Percentiles rank a stretch among this genome's conserved stretches.
phyloP scores from a whole-genome alignment of 2,888 invertebrate species.

The Polymixis lichenea region DNA sequence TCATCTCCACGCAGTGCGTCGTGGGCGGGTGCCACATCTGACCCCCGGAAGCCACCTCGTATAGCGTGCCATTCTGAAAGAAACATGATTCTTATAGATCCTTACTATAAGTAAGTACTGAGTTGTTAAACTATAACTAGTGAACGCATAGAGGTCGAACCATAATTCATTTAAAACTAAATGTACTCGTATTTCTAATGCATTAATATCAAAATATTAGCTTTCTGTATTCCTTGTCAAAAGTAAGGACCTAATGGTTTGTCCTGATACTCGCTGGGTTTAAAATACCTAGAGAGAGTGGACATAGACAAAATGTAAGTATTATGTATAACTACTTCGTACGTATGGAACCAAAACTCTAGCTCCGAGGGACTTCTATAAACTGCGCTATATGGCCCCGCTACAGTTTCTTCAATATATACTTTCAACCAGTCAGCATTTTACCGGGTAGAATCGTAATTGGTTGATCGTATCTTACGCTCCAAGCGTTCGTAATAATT shows the following conservation, averaged over 20 bases:
- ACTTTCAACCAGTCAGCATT: background rate
- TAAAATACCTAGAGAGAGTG: constrained; percentile 1
- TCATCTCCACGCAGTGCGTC: constrained; percentile 82
- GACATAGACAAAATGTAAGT: background rate
- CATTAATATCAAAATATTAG: too few species aligned
- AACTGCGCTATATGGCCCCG: background rate
- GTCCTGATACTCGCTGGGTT: background rate
- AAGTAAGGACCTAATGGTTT: background rate
- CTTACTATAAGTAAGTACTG: background rate
- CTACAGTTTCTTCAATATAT: background rate
- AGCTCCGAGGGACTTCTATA: background rate
- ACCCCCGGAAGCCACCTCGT: constrained; percentile 73
- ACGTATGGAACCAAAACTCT: background rate
- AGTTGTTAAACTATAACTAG: background rate
- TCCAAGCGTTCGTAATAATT: background rate
- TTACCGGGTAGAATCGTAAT: background rate
- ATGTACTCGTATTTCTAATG: too few species aligned
- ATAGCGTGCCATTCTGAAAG: constrained; percentile 83
- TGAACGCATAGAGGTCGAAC: too few species aligned
- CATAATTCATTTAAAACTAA: too few species aligned
- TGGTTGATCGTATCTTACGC: background rate
- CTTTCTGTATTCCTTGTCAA: too few species aligned
- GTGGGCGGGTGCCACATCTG: constrained; percentile 76
- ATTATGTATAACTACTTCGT: background rate
- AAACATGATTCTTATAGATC: background rate